Conservation (phyloP, 2,797 vertebrate species). For the Lophius americanus region DNA sequence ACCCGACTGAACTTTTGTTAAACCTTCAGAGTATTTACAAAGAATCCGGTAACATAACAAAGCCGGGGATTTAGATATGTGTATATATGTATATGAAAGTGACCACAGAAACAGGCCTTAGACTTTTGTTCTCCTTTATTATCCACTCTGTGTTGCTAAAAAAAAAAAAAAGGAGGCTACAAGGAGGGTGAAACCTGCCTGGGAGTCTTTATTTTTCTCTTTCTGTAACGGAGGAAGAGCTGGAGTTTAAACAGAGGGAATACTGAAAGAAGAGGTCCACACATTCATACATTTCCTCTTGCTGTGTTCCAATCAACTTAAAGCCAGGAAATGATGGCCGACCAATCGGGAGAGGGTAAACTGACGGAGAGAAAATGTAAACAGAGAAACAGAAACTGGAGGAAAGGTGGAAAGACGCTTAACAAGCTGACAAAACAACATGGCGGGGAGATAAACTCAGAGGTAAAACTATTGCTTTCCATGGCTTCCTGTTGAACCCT, state of each 20-base stretch:
- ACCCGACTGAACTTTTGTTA: too few relatives aligned
- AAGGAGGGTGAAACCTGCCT: background rate
- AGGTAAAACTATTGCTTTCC: background rate
- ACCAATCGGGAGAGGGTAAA: constrained; percentile 23
- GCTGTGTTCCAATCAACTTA: background rate
- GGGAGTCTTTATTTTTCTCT: background rate
- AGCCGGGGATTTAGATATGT: too few relatives aligned
- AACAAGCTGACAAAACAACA: constrained; percentile 13
- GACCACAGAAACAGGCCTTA: too few relatives aligned
- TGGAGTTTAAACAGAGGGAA: background rate
- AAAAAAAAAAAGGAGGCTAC: too few relatives aligned
- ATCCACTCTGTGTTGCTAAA: too few relatives aligned
- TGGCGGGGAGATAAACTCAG: background rate
- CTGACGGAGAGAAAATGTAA: constrained; percentile 1
- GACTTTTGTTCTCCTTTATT: too few relatives aligned
- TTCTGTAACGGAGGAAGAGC: background rate
- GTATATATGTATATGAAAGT: too few relatives aligned
- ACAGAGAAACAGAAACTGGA: background rate
- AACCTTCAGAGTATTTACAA: too few relatives aligned
- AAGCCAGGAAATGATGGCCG: background rate
- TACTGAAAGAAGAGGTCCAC: background rate
- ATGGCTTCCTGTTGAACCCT: too few relatives aligned
- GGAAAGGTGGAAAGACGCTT: background rate
- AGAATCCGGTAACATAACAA: too few relatives aligned
- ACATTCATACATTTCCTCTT: background rate